A percentile compares a stretch with the other conserved stretches of the same genome.
These are phyloP conservation scores for Gephyroberyx darwinii DNA, from an alignment of 2,797 vertebrate species.

Conservation along the genomic window DNA sequence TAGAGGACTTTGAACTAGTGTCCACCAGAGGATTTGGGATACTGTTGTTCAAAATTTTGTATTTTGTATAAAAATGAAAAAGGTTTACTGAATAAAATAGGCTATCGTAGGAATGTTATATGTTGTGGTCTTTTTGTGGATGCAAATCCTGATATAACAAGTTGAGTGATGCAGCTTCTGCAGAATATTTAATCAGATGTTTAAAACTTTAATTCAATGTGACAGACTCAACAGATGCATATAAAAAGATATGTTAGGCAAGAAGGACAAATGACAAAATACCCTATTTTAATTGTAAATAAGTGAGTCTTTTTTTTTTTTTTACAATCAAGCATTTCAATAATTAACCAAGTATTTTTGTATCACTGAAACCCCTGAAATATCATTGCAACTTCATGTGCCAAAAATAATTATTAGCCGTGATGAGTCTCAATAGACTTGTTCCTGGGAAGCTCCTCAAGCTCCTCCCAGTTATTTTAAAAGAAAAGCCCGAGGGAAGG, in stretches of 20 bases:
- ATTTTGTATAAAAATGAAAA: constrained; percentile 84
- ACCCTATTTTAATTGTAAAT: constrained; percentile 25
- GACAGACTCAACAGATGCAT: neutral
- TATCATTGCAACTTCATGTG: neutral
- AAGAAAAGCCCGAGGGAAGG: neutral
- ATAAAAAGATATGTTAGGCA: no score
- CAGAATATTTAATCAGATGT: neutral
- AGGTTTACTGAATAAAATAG: constrained; percentile 53
- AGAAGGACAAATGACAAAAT: constrained; percentile 36
- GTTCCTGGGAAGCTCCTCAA: neutral
- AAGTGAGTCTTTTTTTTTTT: constrained; percentile 10
- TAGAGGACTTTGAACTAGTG: constrained; percentile 56
- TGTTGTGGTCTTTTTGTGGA: neutral
- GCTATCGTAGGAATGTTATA: neutral
- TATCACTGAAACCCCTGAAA: neutral
- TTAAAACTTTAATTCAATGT: neutral
- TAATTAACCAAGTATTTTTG: constrained; percentile 22
- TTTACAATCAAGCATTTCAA: constrained; percentile 21
- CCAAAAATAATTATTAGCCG: neutral
- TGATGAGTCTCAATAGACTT: neutral
- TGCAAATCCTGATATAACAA: neutral
- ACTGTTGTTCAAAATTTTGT: constrained; percentile 78
- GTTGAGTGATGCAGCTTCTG: neutral
- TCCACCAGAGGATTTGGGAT: constrained; percentile 56
- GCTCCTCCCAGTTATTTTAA: neutral